A percentile compares a stretch with the other conserved stretches of the same genome.
phyloP scores from a whole-genome alignment of 2,797 vertebrate species.

The Enteromius treurensis region DNA sequence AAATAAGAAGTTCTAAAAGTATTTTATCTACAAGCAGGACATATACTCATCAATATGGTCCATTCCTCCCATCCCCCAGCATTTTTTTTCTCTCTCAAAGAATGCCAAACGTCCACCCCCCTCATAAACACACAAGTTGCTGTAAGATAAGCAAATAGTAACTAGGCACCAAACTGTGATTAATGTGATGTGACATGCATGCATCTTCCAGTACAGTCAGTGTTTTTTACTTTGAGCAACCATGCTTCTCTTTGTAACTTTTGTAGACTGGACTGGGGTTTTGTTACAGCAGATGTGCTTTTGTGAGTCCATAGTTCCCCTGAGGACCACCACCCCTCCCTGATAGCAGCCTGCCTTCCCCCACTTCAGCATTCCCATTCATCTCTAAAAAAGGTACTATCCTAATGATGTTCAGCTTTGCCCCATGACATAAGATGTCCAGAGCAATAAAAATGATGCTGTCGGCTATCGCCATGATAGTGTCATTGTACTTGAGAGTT shows the following conservation, averaged over 20 bases:
- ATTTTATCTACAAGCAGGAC: constrained; percentile 2
- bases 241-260: constrained; percentile 36
- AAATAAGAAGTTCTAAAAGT: constrained; percentile 1
- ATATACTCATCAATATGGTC: background rate
- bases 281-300: constrained; percentile 54
- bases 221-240: constrained; percentile 15
- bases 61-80: constrained; percentile 37
- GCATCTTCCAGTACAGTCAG: background rate
- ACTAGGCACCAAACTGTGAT: background rate
- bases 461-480: background rate
- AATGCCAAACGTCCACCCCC: constrained; percentile 22
- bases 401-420: constrained; percentile 31
- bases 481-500: background rate
- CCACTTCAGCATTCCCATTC: background rate
- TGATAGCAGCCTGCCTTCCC: constrained; percentile 30
- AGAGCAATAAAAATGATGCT: background rate
- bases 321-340: constrained; percentile 43
- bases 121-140: constrained; percentile 28
- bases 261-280: constrained; percentile 28
- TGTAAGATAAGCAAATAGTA: background rate
- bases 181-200: background rate
- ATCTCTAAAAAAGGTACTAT: constrained; percentile 37
- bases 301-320: constrained; percentile 45
- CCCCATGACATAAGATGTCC: constrained; percentile 31
- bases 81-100: constrained; percentile 11